Conservation (phyloP, 64 coral and sea anemone genomes). For the Stichodactyla mertensii region DNA sequence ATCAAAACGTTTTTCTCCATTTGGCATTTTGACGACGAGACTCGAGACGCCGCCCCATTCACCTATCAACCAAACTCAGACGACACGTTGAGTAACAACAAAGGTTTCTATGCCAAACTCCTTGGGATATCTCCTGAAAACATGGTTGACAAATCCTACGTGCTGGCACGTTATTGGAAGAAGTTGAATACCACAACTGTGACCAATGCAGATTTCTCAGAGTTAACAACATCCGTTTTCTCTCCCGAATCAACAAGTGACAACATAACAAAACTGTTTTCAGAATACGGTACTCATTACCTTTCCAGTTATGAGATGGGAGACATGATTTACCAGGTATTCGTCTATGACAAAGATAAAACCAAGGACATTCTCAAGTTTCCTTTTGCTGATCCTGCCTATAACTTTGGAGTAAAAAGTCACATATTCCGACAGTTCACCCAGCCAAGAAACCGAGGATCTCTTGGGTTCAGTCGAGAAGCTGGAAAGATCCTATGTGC, state of each 20-base stretch:
- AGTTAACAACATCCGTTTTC: constrained; percentile 10
- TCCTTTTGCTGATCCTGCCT: constrained; percentile 24
- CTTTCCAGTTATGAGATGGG: constrained; percentile 46
- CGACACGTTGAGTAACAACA: not conserved
- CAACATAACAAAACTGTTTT: constrained; percentile 16
- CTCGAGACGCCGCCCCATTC: constrained; percentile 22
- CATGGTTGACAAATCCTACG: constrained; percentile 43
- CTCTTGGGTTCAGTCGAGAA: constrained; percentile 11
- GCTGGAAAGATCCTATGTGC: constrained; percentile 27
- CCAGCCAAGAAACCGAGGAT: not conserved
- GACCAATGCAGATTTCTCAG: constrained; percentile 19
- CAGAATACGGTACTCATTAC: constrained; percentile 54
- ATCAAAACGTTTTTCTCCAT: constrained; percentile 36
- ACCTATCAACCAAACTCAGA: constrained; percentile 25
- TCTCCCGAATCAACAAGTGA: constrained; percentile 9
- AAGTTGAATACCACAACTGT: constrained; percentile 17
- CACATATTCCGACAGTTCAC: not conserved
- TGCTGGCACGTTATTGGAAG: constrained; percentile 53
- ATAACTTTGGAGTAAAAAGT: not conserved
- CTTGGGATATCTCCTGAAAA: constrained; percentile 51
- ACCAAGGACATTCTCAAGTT: constrained; percentile 1
- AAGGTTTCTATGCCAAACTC: constrained; percentile 7
- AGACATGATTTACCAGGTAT: constrained; percentile 51
- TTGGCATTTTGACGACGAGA: constrained; percentile 43
- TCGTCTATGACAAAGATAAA: constrained; percentile 42